Percentiles rank a stretch among this genome's conserved stretches.
phyloP scores from a whole-genome alignment of 2,797 vertebrate species.

The Tolypeutes matacus region DNA sequence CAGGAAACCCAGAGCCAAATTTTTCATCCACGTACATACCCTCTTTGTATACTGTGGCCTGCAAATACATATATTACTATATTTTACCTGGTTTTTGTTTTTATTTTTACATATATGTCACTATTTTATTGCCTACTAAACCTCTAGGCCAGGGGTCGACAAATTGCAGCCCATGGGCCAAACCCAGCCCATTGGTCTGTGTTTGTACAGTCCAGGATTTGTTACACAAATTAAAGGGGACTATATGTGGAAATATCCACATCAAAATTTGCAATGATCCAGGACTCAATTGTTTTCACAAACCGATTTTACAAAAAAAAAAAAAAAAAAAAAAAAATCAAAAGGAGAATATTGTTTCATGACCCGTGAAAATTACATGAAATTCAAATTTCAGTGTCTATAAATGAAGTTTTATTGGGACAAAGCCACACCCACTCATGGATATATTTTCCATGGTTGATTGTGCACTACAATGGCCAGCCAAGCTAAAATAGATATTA shows the following conservation, averaged over 20 bases:
- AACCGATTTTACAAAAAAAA: no score
- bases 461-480: background rate
- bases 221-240: background rate
- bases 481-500: background rate
- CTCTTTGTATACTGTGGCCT: background rate
- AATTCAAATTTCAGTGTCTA: no score
- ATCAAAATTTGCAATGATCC: background rate
- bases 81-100: background rate
- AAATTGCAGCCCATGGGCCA: background rate
- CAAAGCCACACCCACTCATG: background rate
- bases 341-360: no score
- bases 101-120: background rate
- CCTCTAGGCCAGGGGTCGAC: background rate
- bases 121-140: background rate
- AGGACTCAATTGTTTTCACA: background rate
- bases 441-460: background rate
- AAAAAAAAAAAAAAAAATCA: no score
- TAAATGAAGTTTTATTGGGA: no score
- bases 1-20: slow-evolving; percentile 53
- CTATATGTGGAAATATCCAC: background rate
- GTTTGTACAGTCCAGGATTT: background rate
- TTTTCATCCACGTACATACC: background rate
- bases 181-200: no score
- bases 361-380: no score
- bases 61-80: background rate